Base-by-base conservation (phyloP, 1,140 invertebrate species). In the Teleopsis dalmanni region DNA sequence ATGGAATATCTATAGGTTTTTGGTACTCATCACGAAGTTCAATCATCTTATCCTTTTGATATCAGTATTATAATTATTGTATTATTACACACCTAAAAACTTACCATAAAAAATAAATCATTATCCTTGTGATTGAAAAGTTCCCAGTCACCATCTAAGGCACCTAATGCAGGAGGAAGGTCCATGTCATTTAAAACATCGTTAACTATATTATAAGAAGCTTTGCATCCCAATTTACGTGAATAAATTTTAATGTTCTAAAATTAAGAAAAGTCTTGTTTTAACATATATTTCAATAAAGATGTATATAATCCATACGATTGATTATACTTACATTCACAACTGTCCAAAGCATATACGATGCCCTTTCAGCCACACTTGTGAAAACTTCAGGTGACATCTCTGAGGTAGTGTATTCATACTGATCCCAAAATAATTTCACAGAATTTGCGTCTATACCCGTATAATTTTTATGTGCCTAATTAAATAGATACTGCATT, bases 381-480 rank as follows among this genome's bases (percentile, higher is more conserved):
- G 65, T 47, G 33, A 59, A 70, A 13, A 70, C 63, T 31, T 70
- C 68, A 29, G 62, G 55, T 0, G 60, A 62, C 10, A 70, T 42
- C 14, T 70, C 68, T 13, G 61, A 57, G 47, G 70, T 64, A n/a
- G 62, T 68, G 44, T 64, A 62, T 43, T 70, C 60, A 38, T 69
- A 56, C 51, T 71, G 68, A 44, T 71, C 68, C 68, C 68, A 71
- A 26, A 70, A 65, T 21, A 65, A 65, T 48, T 67, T 71, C 2
- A 70, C 58, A 22, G 57, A 59, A 13, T 63, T 54, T 13, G 59
- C 52, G 27, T 64, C 62, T n/a, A 71, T 58, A 14, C 65, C 68
- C 2, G 61, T 59, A 43, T 70, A 70, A 34, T 45, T 64, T 21
- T 63, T 67, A n/a, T n/a, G n/a, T n/a, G n/a, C n/a, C n/a, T n/a